Percentiles rank a stretch among this genome's conserved stretches.
These are phyloP conservation scores for Anastrepha ludens DNA, from an alignment of 1,140 invertebrate genomes.

Conservation along the genomic window DNA sequence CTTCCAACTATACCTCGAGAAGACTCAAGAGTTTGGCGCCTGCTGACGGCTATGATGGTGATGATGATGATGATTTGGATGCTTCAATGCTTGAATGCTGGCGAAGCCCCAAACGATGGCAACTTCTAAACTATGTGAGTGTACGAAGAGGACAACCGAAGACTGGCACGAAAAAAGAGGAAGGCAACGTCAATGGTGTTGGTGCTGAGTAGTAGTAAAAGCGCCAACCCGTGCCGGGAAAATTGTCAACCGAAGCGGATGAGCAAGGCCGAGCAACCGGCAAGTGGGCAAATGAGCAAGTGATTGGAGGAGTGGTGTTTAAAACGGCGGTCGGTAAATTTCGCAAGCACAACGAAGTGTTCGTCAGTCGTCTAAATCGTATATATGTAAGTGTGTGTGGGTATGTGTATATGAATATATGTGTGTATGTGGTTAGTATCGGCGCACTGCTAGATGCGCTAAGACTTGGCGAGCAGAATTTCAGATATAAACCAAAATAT, in stretches of 20 bases:
- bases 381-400: background rate
- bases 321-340: background rate
- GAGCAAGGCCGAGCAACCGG: slow-evolving; percentile 27
- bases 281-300: background rate
- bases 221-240: slow-evolving; percentile 17
- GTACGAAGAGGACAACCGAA: background rate
- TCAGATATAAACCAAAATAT: background rate
- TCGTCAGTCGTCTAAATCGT: background rate
- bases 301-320: background rate
- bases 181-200: background rate
- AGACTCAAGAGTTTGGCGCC: slow-evolving; percentile 29
- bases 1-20: slow-evolving; percentile 1
- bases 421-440: background rate
- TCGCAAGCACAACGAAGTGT: background rate
- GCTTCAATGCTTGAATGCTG: slow-evolving; percentile 28
- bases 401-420: background rate
- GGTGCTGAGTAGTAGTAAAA: background rate
- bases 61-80: slow-evolving; percentile 7
- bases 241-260: slow-evolving; percentile 40
- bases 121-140: background rate
- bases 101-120: slow-evolving; percentile 2
- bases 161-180: background rate
- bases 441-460: background rate
- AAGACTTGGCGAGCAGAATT: slow-evolving; percentile 43
- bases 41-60: slow-evolving; percentile 16